Evolutionary conservation across 2,797 vertebrate species (phyloP).

Genomic region (Pseudomugil tenellus): DNA sequence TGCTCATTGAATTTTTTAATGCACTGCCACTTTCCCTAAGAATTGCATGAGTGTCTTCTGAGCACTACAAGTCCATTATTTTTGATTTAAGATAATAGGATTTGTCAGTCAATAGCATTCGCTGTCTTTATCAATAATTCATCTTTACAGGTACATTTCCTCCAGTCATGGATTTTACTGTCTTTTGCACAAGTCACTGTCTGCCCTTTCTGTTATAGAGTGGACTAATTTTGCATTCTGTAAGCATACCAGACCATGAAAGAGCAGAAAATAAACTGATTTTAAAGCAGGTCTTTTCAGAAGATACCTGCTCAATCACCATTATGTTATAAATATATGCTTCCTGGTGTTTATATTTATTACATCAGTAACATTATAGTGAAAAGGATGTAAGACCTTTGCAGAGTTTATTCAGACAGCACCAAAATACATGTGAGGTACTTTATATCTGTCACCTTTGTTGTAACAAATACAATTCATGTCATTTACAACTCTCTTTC

Average conservation of each 20-base stretch:
- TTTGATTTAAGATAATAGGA: slow-evolving; percentile 60
- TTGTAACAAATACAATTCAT: slow-evolving; percentile 21
- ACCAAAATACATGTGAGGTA: slow-evolving; percentile 31
- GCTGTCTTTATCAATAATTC: slow-evolving; percentile 69
- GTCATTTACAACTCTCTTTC: slow-evolving; percentile 31
- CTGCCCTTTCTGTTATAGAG: slow-evolving; percentile 28
- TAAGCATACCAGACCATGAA: background rate
- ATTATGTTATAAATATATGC: background rate
- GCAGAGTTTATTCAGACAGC: slow-evolving; percentile 54
- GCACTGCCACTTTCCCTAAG: background rate
- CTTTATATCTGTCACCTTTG: slow-evolving; percentile 17
- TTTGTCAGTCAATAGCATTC: slow-evolving; percentile 62
- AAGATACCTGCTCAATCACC: background rate
- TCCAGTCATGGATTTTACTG: slow-evolving; percentile 49
- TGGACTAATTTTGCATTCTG: slow-evolving; percentile 15
- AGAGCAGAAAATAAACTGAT: slow-evolving; percentile 16
- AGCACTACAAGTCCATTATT: slow-evolving; percentile 47
- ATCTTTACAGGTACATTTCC: slow-evolving; percentile 59
- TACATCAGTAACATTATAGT: slow-evolving; percentile 27
- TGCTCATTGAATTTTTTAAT: slow-evolving; percentile 10
- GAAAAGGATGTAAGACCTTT: slow-evolving; percentile 39
- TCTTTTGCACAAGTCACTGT: slow-evolving; percentile 18
- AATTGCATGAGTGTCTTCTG: slow-evolving; percentile 13
- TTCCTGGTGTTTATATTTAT: background rate
- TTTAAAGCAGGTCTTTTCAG: slow-evolving; percentile 19